These are phyloP conservation scores for Peucedramus taeniatus DNA, from an alignment of 2,113 vertebrate species.

Conservation along the genomic window DNA sequence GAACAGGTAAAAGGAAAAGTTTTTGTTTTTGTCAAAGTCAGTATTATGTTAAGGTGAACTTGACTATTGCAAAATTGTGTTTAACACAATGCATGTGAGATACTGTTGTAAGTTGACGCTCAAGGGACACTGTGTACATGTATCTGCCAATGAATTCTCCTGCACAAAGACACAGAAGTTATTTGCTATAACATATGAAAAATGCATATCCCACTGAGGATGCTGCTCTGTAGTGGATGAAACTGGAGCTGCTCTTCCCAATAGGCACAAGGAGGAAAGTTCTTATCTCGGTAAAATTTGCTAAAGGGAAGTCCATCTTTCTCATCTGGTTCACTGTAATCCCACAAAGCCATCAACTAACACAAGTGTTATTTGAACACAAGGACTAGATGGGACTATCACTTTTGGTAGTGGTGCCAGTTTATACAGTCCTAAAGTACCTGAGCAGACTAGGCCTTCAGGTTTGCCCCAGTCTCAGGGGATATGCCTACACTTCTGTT, in stretches of 20 bases:
- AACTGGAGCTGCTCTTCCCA: not conserved
- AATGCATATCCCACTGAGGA: not conserved
- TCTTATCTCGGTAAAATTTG: not conserved
- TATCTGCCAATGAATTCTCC: not conserved
- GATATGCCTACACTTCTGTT: not conserved
- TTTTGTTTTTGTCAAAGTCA: not conserved
- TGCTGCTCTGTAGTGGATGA: not conserved
- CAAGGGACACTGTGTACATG: not conserved
- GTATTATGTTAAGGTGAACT: not conserved
- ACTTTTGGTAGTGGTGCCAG: not conserved
- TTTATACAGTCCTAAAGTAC: not conserved
- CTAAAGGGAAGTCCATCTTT: not conserved
- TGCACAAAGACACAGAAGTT: not conserved
- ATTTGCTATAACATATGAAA: not conserved
- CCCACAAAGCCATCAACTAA: not conserved
- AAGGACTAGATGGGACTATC: not conserved
- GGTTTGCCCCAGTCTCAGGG: not conserved
- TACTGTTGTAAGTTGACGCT: not conserved
- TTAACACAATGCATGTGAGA: not conserved
- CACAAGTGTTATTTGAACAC: not conserved
- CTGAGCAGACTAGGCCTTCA: not conserved
- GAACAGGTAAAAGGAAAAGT: not conserved
- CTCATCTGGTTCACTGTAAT: not conserved
- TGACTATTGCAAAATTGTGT: not conserved
- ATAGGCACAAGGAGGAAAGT: fast-evolving